Evolutionary conservation across 35 echinoderm and acorn worm species (phyloP), one percentile per base, ranked within the genome.

Genomic region (Ophioderma brevispina): DNA sequence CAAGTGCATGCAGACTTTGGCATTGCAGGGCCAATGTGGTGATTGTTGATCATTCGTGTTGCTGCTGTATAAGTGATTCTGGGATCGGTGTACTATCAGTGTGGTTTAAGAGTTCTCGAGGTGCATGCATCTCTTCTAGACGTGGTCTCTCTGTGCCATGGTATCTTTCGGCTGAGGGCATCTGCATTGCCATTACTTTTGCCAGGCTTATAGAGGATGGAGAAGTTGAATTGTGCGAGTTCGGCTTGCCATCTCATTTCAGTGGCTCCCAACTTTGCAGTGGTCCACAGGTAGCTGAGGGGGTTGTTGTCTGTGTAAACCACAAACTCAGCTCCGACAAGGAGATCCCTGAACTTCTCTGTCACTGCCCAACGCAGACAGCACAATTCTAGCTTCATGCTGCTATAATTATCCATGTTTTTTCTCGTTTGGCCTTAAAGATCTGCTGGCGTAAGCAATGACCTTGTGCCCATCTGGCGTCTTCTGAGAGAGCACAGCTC

Each of bases 391-490:
- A 96, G 55, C 52, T 96, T 96, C 94, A 96, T 96, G 70, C 86
- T 92, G 52, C 91, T 93, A 59, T 96, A 96, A 37, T 96, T 96
- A 0, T 88, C 21, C 94, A 96, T 96, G 55, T n/a, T 92, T 93
- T 42, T 39, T n/a, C 63, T 92, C 78, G 28, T 32, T 31, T 36
- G 1, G 0, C n/a, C 79, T n/a, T 13, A 87, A 36, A 36, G 36
- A 14, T 81, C 85, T 13, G 34, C 77, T 92, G 25, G 91, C 91
- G 82, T 87, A 92, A 14, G 42, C 77, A 0, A 87, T 0, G 10
- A 94, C 93, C 3, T 35, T 32, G 2, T 25, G 59, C 32, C 78
- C 46, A 5, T 37, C 35, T 34, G 86, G 40, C 21, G 79, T 64
- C 38, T 92, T 5, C 37, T 92, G 90, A 15, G 90, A 92, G 8